Evolutionary conservation across 1,140 invertebrate species (phyloP).

Genomic region (Nylanderia fulva): DNA sequence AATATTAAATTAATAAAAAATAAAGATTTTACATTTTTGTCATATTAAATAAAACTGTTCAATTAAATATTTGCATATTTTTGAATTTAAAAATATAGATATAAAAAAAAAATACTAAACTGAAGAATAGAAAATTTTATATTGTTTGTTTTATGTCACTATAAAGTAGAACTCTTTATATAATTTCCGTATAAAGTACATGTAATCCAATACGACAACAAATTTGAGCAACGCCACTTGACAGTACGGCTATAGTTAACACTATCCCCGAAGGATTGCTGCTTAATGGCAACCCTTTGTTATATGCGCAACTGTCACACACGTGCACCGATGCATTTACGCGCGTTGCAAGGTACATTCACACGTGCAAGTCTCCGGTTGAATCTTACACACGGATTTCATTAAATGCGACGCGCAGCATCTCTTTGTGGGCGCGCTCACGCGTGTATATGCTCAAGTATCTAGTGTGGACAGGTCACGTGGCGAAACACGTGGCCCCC

Average conservation of each 20-base stretch:
- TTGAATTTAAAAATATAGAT: background rate
- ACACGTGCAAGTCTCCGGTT: slow-evolving; percentile 18
- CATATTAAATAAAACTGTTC: too few species aligned
- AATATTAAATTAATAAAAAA: background rate
- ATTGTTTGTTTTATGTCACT: background rate
- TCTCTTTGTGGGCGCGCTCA: slow-evolving; percentile 60
- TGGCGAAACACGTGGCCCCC: slow-evolving; percentile 76
- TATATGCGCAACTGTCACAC: background rate
- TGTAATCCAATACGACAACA: slow-evolving; percentile 78
- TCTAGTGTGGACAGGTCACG: slow-evolving; percentile 72
- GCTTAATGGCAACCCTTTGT: slow-evolving; percentile 65
- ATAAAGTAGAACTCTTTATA: background rate
- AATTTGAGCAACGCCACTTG: slow-evolving; percentile 78
- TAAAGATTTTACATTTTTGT: too few species aligned
- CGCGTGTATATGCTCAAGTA: slow-evolving; percentile 31
- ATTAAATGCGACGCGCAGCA: slow-evolving; percentile 36
- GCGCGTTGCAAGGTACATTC: slow-evolving; percentile 29
- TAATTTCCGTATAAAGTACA: slow-evolving; percentile 19
- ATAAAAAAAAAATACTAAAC: background rate
- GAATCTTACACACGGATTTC: slow-evolving; percentile 34
- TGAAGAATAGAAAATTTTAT: background rate
- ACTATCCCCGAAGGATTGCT: slow-evolving; percentile 64
- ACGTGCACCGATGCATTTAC: slow-evolving; percentile 28
- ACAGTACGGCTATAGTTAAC: slow-evolving; percentile 80
- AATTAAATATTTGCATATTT: background rate